These are phyloP conservation scores for Drosophila heteroneura DNA, from an alignment of 2,888 invertebrate genomes.

Conservation along the genomic window DNA sequence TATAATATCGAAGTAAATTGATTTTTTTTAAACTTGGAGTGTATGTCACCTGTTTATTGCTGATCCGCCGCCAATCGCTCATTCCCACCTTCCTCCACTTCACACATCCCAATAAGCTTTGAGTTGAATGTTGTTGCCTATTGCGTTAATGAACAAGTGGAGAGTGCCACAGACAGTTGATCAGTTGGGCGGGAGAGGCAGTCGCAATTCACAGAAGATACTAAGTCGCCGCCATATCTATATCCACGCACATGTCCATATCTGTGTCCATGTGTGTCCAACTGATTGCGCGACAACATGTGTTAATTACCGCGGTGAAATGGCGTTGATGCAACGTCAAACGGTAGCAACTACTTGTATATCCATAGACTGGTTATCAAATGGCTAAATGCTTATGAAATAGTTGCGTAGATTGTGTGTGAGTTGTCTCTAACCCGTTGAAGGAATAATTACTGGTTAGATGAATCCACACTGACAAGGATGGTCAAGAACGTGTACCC, in stretches of 20 bases:
- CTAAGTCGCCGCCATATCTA: conserved; percentile 52
- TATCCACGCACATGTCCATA: conserved; percentile 61
- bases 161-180: conserved; percentile 29
- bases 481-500: neutral
- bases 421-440: neutral
- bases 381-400: conserved; percentile 36
- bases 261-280: conserved; percentile 66
- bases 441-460: conserved; percentile 5
- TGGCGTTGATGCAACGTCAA: conserved; percentile 70
- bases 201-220: conserved; percentile 65
- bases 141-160: conserved; percentile 66
- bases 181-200: conserved; percentile 33
- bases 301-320: conserved; percentile 73
- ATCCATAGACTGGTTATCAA: conserved; percentile 40
- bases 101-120: conserved; percentile 1
- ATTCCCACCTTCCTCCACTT: neutral
- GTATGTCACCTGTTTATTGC: conserved; percentile 26
- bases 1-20: conserved; percentile 15
- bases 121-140: conserved; percentile 56
- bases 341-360: conserved; percentile 46
- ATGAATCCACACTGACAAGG: neutral
- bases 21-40: conserved; percentile 15
- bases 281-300: conserved; percentile 80
- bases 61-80: conserved; percentile 31
- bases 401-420: conserved; percentile 1